These are phyloP conservation scores for Pristiophorus japonicus DNA, from an alignment of 2,113 vertebrate species.

Conservation along the genomic window DNA sequence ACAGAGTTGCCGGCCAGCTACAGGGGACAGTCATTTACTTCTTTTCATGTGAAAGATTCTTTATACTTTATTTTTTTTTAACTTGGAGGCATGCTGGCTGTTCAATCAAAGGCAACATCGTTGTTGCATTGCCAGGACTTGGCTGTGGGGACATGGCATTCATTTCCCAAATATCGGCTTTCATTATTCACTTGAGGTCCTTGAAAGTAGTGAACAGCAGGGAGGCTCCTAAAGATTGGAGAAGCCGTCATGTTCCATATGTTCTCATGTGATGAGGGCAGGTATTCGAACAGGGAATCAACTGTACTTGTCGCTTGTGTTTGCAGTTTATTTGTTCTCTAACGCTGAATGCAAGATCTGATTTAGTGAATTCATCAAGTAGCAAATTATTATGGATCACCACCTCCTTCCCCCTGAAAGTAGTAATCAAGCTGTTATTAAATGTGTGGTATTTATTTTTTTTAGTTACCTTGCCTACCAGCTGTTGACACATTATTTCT, in stretches of 20 bases:
- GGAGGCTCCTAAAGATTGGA: not conserved
- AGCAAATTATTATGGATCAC: not conserved
- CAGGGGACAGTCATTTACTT: no score
- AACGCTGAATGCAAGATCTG: not conserved
- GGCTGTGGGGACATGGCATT: not conserved
- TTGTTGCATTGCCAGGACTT: not conserved
- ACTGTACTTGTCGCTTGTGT: not conserved
- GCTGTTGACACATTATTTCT: not conserved
- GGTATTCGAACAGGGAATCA: not conserved
- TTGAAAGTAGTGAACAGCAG: not conserved
- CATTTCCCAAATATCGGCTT: not conserved
- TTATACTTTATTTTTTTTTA: not conserved
- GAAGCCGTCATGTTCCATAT: not conserved
- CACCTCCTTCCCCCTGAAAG: not conserved
- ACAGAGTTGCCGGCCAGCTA: not conserved
- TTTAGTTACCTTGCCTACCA: not conserved
- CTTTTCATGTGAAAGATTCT: not conserved
- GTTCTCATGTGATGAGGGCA: not conserved
- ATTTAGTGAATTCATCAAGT: not conserved
- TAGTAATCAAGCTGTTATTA: slow-evolving; percentile 16
- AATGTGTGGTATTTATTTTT: not conserved
- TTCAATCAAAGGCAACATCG: no score
- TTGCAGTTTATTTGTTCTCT: not conserved
- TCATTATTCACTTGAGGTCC: not conserved
- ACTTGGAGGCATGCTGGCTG: not conserved